Conservation (phyloP, 2,888 invertebrate species). For the Drosophila melanosoma region DNA sequence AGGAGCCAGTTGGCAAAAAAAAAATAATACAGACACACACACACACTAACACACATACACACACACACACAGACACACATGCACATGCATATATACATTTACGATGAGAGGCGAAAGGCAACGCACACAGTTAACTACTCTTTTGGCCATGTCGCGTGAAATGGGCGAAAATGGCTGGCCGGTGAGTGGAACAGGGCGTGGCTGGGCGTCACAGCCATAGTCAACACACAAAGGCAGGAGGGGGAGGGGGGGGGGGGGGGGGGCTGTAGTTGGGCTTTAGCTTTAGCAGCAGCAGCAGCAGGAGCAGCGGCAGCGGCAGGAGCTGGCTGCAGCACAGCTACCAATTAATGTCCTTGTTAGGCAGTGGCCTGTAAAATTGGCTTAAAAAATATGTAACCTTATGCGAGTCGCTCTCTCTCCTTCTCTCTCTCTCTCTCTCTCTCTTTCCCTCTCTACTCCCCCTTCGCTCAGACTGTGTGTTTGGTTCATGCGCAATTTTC, state of each 20-base stretch:
- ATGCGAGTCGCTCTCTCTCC: slow-evolving; percentile 52
- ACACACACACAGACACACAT: slow-evolving; percentile 21
- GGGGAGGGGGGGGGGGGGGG: not conserved
- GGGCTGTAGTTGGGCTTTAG: slow-evolving; percentile 9
- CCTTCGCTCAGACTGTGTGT: not conserved
- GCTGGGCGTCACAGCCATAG: slow-evolving; percentile 28
- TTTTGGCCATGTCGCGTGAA: slow-evolving; percentile 70
- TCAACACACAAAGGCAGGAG: slow-evolving; percentile 3
- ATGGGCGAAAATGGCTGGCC: slow-evolving; percentile 46
- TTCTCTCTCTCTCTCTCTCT: not conserved
- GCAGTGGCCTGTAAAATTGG: slow-evolving; percentile 82
- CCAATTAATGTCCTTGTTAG: slow-evolving; percentile 83
- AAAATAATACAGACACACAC: slow-evolving; percentile 16
- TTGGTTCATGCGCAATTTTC: slow-evolving; percentile 42
- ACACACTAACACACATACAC: slow-evolving; percentile 13
- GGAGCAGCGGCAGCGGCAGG: slow-evolving; percentile 35
- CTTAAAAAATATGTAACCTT: slow-evolving; percentile 81
- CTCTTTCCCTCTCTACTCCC: not conserved
- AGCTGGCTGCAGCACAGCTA: slow-evolving; percentile 69
- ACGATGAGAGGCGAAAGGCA: slow-evolving; percentile 18
- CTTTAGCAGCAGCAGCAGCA: slow-evolving; percentile 16
- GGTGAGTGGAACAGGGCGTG: slow-evolving; percentile 35
- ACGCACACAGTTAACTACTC: slow-evolving; percentile 68
- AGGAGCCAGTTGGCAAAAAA: slow-evolving; percentile 62
- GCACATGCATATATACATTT: slow-evolving; percentile 19